phyloP scores from a whole-genome alignment of 2,797 vertebrate genomes.

The Mormyrops boulengeri region DNA sequence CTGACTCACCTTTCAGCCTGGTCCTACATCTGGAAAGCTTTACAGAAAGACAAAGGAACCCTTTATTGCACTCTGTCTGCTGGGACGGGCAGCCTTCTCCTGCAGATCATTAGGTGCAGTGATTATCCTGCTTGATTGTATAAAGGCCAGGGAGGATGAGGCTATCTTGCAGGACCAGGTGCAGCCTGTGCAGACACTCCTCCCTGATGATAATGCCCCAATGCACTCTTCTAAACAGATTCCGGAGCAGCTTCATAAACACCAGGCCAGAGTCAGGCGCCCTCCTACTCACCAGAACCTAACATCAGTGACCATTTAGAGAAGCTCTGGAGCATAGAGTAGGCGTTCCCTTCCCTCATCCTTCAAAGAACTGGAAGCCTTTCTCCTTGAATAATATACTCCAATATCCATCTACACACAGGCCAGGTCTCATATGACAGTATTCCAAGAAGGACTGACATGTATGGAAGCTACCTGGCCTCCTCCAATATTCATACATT shows the following conservation, averaged over 20 bases:
- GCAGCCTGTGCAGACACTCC: not conserved
- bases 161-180: not conserved
- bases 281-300: not conserved
- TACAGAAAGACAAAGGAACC: not conserved
- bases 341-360: not conserved
- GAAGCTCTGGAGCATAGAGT: not conserved
- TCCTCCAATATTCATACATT: not conserved
- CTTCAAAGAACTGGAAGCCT: not conserved
- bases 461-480: not conserved
- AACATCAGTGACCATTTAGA: not conserved
- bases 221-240: not conserved
- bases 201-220: not conserved
- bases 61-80: not conserved
- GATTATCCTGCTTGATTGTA: not conserved
- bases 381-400: not conserved
- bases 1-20: not conserved
- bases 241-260: not conserved
- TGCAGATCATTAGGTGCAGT: not conserved
- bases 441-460: not conserved
- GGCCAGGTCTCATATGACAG: not conserved
- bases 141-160: not conserved
- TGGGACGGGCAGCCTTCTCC: not conserved
- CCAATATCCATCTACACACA: not conserved
- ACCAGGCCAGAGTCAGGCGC: not conserved
- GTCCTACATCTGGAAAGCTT: not conserved